phyloP scores from a whole-genome alignment of 1,140 invertebrate genomes.

The Drosophila setifemur region DNA sequence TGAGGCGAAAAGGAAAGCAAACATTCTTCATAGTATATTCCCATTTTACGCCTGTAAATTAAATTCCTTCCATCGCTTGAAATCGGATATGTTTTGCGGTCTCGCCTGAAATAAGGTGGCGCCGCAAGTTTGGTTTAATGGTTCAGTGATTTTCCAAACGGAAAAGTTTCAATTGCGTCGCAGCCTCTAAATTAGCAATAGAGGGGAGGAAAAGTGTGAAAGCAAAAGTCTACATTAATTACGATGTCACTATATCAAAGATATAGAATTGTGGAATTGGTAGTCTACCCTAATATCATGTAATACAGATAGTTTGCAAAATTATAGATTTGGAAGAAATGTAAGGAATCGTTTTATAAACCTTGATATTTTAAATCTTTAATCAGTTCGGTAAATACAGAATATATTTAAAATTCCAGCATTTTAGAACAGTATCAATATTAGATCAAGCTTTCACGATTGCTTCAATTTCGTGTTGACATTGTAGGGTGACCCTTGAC shows the following conservation, averaged over 20 bases:
- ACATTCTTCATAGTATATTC: not conserved
- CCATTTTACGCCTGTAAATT: not conserved
- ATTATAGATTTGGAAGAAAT: too few species aligned
- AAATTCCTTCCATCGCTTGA: conserved; percentile 32
- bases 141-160: conserved; percentile 56
- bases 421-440: too few species aligned
- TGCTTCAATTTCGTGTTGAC: not conserved
- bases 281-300: too few species aligned
- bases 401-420: too few species aligned
- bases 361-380: too few species aligned
- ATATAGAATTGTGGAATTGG: too few species aligned
- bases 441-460: not conserved
- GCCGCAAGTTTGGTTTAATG: conserved; percentile 45
- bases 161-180: conserved; percentile 62
- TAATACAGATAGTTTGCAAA: too few species aligned
- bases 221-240: conserved; percentile 11
- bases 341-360: too few species aligned
- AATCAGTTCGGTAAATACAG: too few species aligned
- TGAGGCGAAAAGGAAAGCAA: not conserved
- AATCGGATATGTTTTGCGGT: conserved; percentile 59
- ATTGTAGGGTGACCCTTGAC: not conserved
- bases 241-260: not conserved
- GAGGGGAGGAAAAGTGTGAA: not conserved
- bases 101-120: conserved; percentile 31
- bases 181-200: conserved; percentile 11